A percentile compares a stretch with the other conserved stretches of the same genome.
Conservation (phyloP, 2,797 vertebrate genomes). For the Silurus lanzhouensis region DNA sequence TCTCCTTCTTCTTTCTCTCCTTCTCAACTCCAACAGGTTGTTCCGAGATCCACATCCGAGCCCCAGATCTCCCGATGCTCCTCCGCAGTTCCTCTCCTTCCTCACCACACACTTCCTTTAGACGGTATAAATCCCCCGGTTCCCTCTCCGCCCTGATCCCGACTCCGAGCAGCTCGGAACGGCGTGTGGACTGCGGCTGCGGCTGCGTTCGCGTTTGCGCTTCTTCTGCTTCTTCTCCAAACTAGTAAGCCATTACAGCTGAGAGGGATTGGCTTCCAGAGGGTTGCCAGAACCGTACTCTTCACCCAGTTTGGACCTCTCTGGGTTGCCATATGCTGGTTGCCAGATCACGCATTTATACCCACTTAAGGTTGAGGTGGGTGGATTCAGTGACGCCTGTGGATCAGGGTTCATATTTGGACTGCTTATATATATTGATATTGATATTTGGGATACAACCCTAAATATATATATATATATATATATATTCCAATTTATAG, state of each 20-base stretch:
- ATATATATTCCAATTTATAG: too few relatives aligned
- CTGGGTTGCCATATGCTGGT: background rate
- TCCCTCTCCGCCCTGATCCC: background rate
- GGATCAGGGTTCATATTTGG: too few relatives aligned
- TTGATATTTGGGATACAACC: too few relatives aligned
- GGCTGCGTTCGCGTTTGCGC: background rate
- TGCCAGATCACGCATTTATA: background rate
- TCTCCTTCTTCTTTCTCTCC: background rate
- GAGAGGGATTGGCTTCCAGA: constrained; percentile 28
- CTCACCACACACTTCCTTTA: background rate
- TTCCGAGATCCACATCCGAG: constrained; percentile 21
- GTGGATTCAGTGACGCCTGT: too few relatives aligned
- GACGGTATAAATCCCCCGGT: background rate
- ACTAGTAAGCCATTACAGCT: constrained; percentile 40
- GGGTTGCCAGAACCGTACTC: constrained; percentile 2
- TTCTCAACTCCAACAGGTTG: constrained; percentile 33
- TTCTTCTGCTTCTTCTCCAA: constrained; percentile 6
- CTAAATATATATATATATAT: too few relatives aligned
- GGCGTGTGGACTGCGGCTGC: too few relatives aligned
- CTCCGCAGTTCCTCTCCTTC: background rate
- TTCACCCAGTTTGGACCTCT: background rate
- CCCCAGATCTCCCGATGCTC: background rate
- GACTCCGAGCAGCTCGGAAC: too few relatives aligned
- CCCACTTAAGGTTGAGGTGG: background rate
- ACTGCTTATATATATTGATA: too few relatives aligned